Evolutionary conservation across 2,888 invertebrate genomes (phyloP).

Genomic region (Gandaritis pyraliata): DNA sequence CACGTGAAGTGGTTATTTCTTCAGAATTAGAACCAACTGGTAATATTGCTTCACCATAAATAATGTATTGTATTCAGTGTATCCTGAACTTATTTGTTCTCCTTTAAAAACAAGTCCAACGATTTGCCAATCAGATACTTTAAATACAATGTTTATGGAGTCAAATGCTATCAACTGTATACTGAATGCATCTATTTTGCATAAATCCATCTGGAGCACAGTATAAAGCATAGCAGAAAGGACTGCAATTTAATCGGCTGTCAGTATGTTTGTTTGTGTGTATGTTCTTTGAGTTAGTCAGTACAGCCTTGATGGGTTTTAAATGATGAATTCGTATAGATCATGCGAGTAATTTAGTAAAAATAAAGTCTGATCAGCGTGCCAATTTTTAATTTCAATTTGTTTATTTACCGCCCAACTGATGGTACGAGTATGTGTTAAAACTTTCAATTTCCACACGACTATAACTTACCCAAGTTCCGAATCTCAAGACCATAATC

Average conservation of each 20-base stretch:
- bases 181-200: slow-evolving; percentile 59
- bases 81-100: slow-evolving; percentile 4
- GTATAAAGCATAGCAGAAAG: slow-evolving; percentile 55
- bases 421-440: too few species aligned
- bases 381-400: neutral
- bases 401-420: neutral
- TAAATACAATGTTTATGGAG: slow-evolving; percentile 44
- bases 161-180: slow-evolving; percentile 30
- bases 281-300: too few species aligned
- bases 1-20: slow-evolving; percentile 3
- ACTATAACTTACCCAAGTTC: too few species aligned
- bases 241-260: too few species aligned
- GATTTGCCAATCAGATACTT: slow-evolving; percentile 40
- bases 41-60: slow-evolving; percentile 15
- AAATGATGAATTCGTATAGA: too few species aligned
- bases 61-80: slow-evolving; percentile 7
- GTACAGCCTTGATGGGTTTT: too few species aligned
- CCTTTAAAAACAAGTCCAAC: slow-evolving; percentile 18
- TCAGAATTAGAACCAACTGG: slow-evolving; percentile 11
- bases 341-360: too few species aligned
- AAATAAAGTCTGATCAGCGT: slow-evolving; percentile 13
- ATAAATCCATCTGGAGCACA: slow-evolving; percentile 68
- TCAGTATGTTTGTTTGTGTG: neutral
- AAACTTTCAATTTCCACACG: too few species aligned
- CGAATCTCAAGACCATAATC: too few species aligned